These are phyloP conservation scores for Diogma glabrata DNA, from an alignment of 2,888 invertebrate species.

Conservation along the genomic window DNA sequence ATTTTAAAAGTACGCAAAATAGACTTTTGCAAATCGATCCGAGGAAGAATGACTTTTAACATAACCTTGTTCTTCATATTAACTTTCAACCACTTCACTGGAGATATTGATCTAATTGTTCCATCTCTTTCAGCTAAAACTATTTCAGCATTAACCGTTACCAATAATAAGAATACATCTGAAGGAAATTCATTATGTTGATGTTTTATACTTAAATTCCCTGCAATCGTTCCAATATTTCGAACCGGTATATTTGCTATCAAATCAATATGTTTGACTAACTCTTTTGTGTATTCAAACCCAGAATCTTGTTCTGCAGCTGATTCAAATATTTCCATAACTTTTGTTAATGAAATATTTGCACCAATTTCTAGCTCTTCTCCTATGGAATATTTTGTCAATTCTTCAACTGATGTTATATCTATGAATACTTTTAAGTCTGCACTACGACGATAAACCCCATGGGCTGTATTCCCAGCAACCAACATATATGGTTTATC, in stretches of 20 bases:
- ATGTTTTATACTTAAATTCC: slow-evolving; percentile 44
- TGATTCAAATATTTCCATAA: slow-evolving; percentile 33
- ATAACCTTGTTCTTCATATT: slow-evolving; percentile 28
- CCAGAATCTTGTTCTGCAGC: slow-evolving; percentile 27
- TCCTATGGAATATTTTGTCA: slow-evolving; percentile 35
- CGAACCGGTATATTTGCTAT: slow-evolving; percentile 62
- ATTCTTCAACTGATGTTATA: slow-evolving; percentile 44
- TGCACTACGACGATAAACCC: slow-evolving; percentile 37
- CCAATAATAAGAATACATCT: slow-evolving; percentile 39
- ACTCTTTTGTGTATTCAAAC: slow-evolving; percentile 47
- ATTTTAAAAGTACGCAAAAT: slow-evolving; percentile 48
- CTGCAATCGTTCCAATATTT: slow-evolving; percentile 47
- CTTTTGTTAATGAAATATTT: slow-evolving; percentile 38
- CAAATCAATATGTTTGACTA: slow-evolving; percentile 30
- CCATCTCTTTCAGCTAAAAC: too few species aligned
- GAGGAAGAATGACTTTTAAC: slow-evolving; percentile 23
- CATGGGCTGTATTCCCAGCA: slow-evolving; percentile 67
- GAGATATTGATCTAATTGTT: too few species aligned
- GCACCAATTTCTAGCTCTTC: slow-evolving; percentile 39
- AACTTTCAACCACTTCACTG: slow-evolving; percentile 28
- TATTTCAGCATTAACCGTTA: slow-evolving; percentile 36
- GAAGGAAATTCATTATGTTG: slow-evolving; percentile 42
- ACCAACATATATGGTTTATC: slow-evolving; percentile 48
- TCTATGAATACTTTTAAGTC: slow-evolving; percentile 47
- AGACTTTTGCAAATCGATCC: slow-evolving; percentile 37